A percentile compares a stretch with the other conserved stretches of the same genome.
Conservation (phyloP, 2,888 invertebrate species). For the Linhomoeus sp. region DNA sequence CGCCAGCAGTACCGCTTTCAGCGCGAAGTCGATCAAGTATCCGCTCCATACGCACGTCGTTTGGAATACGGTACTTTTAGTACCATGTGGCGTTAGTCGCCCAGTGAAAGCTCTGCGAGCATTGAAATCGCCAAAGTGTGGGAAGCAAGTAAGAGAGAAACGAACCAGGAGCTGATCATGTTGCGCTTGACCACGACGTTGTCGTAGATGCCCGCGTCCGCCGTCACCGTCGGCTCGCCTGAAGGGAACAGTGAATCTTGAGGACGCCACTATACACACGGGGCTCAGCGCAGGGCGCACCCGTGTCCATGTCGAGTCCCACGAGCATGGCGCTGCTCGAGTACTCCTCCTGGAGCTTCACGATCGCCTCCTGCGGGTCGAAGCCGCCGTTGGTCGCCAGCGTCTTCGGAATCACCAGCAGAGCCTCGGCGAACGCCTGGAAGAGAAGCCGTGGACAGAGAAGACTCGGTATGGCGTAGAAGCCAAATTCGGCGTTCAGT, state of each 20-base stretch:
- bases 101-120: too few relatives aligned
- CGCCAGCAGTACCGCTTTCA: too few relatives aligned
- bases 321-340: constrained; percentile 46
- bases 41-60: too few relatives aligned
- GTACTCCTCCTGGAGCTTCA: constrained; percentile 77
- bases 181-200: constrained; percentile 93
- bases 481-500: too few relatives aligned
- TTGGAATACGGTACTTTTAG: too few relatives aligned
- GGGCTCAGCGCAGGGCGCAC: constrained; percentile 30
- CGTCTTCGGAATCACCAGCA: constrained; percentile 79
- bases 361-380: constrained; percentile 81
- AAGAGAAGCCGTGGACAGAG: too few relatives aligned
- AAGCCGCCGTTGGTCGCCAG: constrained; percentile 81
- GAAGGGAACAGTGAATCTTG: constrained; percentile 2
- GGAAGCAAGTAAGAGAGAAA: too few relatives aligned
- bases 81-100: too few relatives aligned
- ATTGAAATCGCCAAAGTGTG: too few relatives aligned
- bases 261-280: background rate
- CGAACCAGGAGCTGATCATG: constrained; percentile 75
- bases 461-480: too few relatives aligned
- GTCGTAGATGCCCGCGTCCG: constrained; percentile 70
- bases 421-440: constrained; percentile 73
- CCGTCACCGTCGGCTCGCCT: constrained; percentile 59
- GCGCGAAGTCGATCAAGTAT: too few relatives aligned
- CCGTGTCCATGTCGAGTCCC: constrained; percentile 72